Percentiles rank a stretch among this genome's conserved stretches.
Evolutionary conservation across 2,797 vertebrate species (phyloP).

Genomic region (Zonotrichia albicollis): DNA sequence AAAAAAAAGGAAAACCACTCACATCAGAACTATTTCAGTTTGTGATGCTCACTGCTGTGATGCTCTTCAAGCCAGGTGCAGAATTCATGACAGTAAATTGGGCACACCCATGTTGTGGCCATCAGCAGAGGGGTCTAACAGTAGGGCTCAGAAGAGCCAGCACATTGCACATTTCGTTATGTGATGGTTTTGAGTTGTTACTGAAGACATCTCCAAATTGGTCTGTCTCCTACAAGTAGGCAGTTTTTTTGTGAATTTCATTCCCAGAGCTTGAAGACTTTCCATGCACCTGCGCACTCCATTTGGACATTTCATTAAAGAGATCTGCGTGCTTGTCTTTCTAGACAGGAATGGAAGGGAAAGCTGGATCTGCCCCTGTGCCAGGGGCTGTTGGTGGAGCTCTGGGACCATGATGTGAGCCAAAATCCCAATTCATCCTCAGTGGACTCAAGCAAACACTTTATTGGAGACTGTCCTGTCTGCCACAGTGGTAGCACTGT

Average conservation of each 20-base stretch:
- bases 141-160: not conserved
- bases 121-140: not conserved
- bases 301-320: not conserved
- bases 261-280: not conserved
- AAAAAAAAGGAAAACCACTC: not conserved
- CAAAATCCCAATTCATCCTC: not conserved
- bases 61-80: not conserved
- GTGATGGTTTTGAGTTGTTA: not conserved
- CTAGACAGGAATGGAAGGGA: not conserved
- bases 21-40: not conserved
- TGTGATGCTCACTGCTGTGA: not conserved
- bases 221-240: not conserved
- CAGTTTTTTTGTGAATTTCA: not conserved
- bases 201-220: not conserved
- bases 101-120: not conserved
- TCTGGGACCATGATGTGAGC: not conserved
- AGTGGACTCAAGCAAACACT: not conserved
- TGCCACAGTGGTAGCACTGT: not conserved
- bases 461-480: not conserved
- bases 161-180: not conserved
- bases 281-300: not conserved
- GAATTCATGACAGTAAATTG: not conserved
- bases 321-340: not conserved
- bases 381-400: not conserved
- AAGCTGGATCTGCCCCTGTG: not conserved